A percentile compares a stretch with the other conserved stretches of the same genome.
These are phyloP conservation scores for Phenganax marumi DNA, from an alignment of 92 coral and sea anemone genomes.

Conservation along the genomic window DNA sequence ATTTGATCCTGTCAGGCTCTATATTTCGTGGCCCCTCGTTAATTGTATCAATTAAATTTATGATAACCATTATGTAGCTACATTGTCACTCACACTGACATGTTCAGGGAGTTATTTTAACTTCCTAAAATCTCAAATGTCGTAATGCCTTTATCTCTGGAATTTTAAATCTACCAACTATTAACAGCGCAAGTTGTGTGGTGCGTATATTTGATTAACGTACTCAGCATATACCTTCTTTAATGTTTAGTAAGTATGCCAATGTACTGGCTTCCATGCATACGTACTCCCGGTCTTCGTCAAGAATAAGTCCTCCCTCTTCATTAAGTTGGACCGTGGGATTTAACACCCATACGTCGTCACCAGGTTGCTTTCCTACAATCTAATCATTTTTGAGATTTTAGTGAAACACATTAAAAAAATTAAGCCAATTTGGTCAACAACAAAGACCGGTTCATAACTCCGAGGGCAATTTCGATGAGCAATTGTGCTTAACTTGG, in stretches of 20 bases:
- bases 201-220: neutral
- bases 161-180: neutral
- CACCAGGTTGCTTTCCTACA: conserved; percentile 28
- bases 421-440: neutral
- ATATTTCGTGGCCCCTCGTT: too few species aligned
- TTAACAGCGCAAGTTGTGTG: neutral
- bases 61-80: too few species aligned
- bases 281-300: neutral
- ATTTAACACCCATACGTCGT: conserved; percentile 1
- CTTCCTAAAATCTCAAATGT: too few species aligned
- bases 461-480: neutral
- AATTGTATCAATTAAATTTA: too few species aligned
- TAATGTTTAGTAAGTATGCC: neutral
- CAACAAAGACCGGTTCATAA: neutral
- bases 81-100: too few species aligned
- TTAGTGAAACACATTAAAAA: neutral
- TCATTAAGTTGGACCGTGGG: neutral
- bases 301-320: neutral
- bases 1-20: too few species aligned
- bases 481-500: too few species aligned
- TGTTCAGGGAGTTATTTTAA: too few species aligned
- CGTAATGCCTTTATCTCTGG: neutral
- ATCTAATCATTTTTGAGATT: neutral
- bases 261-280: conserved; percentile 13
- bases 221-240: neutral